phyloP scores from a whole-genome alignment of 2,113 vertebrate genomes.

The Seriola rivoliana region DNA sequence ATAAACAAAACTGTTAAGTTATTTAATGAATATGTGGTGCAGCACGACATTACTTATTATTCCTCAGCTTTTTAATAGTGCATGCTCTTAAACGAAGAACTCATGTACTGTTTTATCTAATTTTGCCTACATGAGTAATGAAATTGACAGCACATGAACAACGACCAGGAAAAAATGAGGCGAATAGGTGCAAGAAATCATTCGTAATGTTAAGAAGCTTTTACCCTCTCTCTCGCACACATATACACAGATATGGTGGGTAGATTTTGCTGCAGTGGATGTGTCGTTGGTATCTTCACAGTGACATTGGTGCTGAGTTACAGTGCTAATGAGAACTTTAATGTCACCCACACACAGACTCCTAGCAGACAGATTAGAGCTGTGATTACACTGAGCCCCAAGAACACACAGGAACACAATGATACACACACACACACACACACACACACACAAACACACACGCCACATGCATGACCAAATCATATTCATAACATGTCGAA shows the following conservation, averaged over 20 bases:
- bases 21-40: conserved; percentile 51
- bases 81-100: conserved; percentile 24
- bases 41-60: conserved; percentile 13
- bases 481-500: conserved; percentile 31
- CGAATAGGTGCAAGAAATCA: conserved; percentile 37
- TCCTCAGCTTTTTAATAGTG: conserved; percentile 43
- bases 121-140: conserved; percentile 40
- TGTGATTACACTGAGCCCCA: conserved; percentile 73
- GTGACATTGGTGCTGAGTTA: conserved; percentile 79
- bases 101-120: conserved; percentile 35
- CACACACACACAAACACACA: conserved; percentile 44
- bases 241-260: conserved; percentile 39
- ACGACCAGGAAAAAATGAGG: conserved; percentile 31
- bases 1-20: conserved; percentile 41
- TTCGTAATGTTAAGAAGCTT: conserved; percentile 40
- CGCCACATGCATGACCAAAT: conserved; percentile 27
- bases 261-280: conserved; percentile 66
- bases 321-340: conserved; percentile 83
- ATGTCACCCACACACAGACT: conserved; percentile 81
- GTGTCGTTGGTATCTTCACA: conserved; percentile 76
- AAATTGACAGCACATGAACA: conserved; percentile 30
- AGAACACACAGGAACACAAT: conserved; percentile 59
- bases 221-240: conserved; percentile 36
- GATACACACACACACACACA: conserved; percentile 29
- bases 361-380: conserved; percentile 76